Evolutionary conservation across 1,140 invertebrate species (phyloP).

Genomic region (Cataglyphis hispanica): DNA sequence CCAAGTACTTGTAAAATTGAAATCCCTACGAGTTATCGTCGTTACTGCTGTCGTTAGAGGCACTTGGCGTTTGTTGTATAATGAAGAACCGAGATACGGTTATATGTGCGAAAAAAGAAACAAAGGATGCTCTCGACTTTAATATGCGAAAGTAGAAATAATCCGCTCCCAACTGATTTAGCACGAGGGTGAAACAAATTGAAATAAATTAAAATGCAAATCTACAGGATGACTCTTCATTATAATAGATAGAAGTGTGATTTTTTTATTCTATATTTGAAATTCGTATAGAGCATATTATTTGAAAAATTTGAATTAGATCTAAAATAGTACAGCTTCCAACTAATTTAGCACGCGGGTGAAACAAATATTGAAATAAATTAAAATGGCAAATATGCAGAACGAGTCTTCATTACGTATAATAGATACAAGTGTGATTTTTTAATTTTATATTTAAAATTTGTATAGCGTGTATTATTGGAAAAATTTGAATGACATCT

Average conservation of each 20-base stretch:
- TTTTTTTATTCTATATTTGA: not conserved
- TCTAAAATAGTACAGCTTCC: not conserved
- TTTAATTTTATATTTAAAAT: not conserved
- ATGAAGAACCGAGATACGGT: not conserved
- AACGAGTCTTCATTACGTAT: not conserved
- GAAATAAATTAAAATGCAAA: not conserved
- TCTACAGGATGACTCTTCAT: not conserved
- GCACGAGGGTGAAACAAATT: not conserved
- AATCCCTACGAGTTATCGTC: constrained; percentile 26
- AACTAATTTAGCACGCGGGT: not conserved
- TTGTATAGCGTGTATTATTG: not conserved
- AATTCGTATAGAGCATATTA: not conserved
- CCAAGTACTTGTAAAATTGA: constrained; percentile 60
- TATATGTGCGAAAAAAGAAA: not conserved
- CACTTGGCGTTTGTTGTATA: constrained; percentile 14
- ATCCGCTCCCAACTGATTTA: not conserved
- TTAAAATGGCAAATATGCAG: not conserved
- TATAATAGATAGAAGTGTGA: not conserved
- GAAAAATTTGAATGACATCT: not conserved
- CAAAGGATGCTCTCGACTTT: not conserved
- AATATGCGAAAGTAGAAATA: not conserved
- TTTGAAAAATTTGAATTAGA: not conserved
- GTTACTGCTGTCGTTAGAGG: constrained; percentile 28
- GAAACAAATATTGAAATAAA: not conserved
- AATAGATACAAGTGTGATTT: not conserved